A percentile compares a stretch with the other conserved stretches of the same genome.
Evolutionary conservation across 2,888 invertebrate species (phyloP).

Genomic region (Gordius sp.): DNA sequence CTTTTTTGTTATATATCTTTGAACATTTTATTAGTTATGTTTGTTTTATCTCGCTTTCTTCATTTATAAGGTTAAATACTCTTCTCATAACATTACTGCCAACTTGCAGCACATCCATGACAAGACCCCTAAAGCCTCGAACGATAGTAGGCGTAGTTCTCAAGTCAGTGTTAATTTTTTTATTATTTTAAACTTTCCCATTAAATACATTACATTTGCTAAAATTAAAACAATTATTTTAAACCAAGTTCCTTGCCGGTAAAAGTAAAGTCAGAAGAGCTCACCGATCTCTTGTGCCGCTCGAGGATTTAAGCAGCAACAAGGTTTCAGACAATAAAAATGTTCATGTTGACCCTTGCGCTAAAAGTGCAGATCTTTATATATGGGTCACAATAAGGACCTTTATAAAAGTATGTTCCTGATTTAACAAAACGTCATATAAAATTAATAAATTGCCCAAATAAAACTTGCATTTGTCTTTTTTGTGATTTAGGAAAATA

Average conservation of each 20-base stretch:
- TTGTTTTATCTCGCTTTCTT: background rate
- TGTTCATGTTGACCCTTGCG: no score
- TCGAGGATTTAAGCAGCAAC: no score
- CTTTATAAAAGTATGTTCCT: slow-evolving; percentile 4
- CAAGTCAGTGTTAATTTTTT: no score
- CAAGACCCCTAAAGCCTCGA: no score
- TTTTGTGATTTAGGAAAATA: slow-evolving; percentile 41
- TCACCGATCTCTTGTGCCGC: no score
- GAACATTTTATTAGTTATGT: background rate
- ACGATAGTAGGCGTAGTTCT: no score
- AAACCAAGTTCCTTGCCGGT: no score
- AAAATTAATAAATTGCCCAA: background rate
- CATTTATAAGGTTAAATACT: background rate
- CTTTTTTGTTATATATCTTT: background rate
- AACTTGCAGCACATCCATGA: background rate
- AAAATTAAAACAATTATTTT: no score
- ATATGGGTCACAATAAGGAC: slow-evolving; percentile 4
- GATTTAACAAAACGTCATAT: background rate
- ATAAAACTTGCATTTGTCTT: background rate
- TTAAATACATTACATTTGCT: no score
- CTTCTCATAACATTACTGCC: background rate
- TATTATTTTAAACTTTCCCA: no score
- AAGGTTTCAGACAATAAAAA: no score
- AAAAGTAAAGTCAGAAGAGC: no score
- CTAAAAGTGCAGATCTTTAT: slow-evolving; percentile 11